Percentiles rank a stretch among this genome's conserved stretches.
Evolutionary conservation across 2,888 invertebrate species (phyloP).

Genomic region (Autographa gamma): DNA sequence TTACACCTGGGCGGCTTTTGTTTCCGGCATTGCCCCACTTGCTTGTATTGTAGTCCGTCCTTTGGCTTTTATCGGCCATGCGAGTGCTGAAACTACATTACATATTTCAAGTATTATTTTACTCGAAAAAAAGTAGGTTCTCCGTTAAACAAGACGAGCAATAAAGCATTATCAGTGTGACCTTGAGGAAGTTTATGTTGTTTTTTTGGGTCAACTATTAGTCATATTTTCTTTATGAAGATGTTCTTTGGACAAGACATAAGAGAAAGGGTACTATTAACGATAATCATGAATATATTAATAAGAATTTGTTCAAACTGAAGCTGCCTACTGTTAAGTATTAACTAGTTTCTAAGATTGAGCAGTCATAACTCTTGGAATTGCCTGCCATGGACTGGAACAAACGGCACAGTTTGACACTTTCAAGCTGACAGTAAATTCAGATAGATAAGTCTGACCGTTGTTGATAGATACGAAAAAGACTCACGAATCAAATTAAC

Average conservation of each 20-base stretch:
- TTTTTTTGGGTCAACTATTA: constrained; percentile 36
- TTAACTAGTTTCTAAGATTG: not conserved
- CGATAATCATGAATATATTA: not conserved
- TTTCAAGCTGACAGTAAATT: not conserved
- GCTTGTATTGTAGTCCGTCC: constrained; percentile 4
- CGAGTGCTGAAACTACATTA: not conserved
- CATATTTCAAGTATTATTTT: not conserved
- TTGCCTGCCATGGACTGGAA: not conserved
- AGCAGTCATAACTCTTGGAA: not conserved
- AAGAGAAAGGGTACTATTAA: not conserved
- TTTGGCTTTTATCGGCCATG: not conserved
- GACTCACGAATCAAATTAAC: not conserved
- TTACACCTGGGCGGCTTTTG: not conserved
- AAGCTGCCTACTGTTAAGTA: not conserved
- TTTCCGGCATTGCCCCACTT: not conserved
- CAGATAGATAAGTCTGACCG: not conserved
- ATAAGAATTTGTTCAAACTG: not conserved
- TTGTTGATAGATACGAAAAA: not conserved
- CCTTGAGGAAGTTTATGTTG: constrained; percentile 32
- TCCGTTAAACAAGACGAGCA: not conserved
- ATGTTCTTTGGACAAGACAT: not conserved
- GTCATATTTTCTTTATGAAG: constrained; percentile 17
- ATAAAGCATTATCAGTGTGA: constrained; percentile 23
- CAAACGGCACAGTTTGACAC: not conserved
- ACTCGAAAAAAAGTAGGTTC: constrained; percentile 9